Evolutionary conservation across 1,140 invertebrate genomes (phyloP), one percentile per base, ranked within the genome.

Genomic region (Drosophila oshimai): DNA sequence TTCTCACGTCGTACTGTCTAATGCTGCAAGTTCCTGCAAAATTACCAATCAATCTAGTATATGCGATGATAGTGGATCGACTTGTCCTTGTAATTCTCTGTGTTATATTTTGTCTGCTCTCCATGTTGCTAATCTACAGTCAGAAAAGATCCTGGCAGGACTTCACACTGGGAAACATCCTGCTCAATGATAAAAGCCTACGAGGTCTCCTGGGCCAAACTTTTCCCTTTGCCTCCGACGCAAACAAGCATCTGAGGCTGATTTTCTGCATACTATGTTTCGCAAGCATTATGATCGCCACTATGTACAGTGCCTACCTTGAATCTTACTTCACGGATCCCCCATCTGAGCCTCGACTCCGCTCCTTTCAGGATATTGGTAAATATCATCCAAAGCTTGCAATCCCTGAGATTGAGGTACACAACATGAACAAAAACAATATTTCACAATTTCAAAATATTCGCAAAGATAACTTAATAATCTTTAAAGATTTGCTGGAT

Each of bases 281-380:
- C 5, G 37, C 60, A 5, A 70, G 81, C 26, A 18, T 86, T 4
- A 46, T 80, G 55, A 42, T 61, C 1, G 71, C 51, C 20, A 87
- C 73, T 33, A 77, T 86, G 57, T 87, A 84, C 20, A 18, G 53
- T 12, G 45, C 73, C 10, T 84, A 77, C 18, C 15, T 87, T 29
- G 15, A 68, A 3, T 37, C 69, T 6, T 70, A 46, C 18, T 54
- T 80, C 20, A 87, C 73, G 0, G 33, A 53, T 10, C 80, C 76
- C 3, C 81, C 81, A 0, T 13, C 31, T 0, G 64, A 73, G 36
- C 22, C 47, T 0, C 10, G 4, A 0, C 9, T 76, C 13, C 53
- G 41, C 4, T 62, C 22, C 41, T 44, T 67, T 17, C 3, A 18
- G 3, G 67, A 84, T 10, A 3, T 78, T 1, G n/a, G n/a, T n/a